These are phyloP conservation scores for Lepidochitona cinerea DNA, from an alignment of 2,888 invertebrate genomes.

Conservation along the genomic window DNA sequence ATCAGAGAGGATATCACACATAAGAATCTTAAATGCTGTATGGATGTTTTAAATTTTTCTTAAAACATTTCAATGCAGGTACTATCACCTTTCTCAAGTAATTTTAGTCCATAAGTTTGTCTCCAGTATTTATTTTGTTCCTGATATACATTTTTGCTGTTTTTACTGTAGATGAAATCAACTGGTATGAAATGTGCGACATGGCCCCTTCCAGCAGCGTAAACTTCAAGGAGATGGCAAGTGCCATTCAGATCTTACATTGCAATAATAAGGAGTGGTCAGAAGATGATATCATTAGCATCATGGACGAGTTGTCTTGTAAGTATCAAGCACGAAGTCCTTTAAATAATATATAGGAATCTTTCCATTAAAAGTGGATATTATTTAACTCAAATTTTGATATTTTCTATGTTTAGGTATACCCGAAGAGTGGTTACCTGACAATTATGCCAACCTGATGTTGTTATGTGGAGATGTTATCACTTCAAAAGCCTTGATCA, in stretches of 20 bases:
- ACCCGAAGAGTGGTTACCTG: slow-evolving; percentile 69
- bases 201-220: slow-evolving; percentile 54
- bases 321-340: no score
- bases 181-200: slow-evolving; percentile 68
- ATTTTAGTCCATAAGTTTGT: no score
- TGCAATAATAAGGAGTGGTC: slow-evolving; percentile 63
- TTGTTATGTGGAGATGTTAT: slow-evolving; percentile 65
- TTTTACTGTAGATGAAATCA: slow-evolving; percentile 52
- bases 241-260: slow-evolving; percentile 60
- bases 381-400: background rate
- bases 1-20: no score
- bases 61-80: no score
- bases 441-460: slow-evolving; percentile 65
- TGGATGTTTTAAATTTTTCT: no score
- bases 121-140: no score
- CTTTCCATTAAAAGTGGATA: background rate
- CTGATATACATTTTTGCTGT: background rate
- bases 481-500: slow-evolving; percentile 63
- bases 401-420: slow-evolving; percentile 48
- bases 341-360: no score
- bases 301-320: slow-evolving; percentile 69
- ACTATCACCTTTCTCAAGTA: no score
- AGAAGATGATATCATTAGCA: slow-evolving; percentile 66
- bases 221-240: slow-evolving; percentile 63
- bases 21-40: no score